Evolutionary conservation across 2,888 invertebrate genomes (phyloP), one percentile per base, ranked within the genome.

Genomic region (Brachylomia viminalis): DNA sequence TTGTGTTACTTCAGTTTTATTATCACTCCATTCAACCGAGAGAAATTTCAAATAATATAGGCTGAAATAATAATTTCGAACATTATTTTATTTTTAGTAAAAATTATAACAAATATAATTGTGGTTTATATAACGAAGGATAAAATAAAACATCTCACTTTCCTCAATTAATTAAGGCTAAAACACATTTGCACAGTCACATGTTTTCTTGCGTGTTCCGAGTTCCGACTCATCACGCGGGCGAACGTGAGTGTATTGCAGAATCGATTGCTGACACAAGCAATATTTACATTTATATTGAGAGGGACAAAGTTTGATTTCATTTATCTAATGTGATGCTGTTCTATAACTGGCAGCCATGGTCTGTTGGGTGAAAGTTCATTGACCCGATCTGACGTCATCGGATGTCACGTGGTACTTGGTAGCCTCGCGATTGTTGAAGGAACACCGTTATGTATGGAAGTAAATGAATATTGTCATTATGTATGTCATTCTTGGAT

Each of bases 351-450:
- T 80, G 80, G 79, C 82, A 78, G 72, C 79, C 58, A 75, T 76
- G 72, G 78, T 64, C 78, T 82, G 72, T 49, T 75, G 88, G 77
- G 85, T 84, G 80, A 85, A 85, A 88, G 89, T 90, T 90, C 89
- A 79, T 87, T 89, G 79, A 88, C 76, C 84, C 56, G 33, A 61
- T 27, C 58, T 80, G 68, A 79, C 86, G 86, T 86, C 86, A 88
- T 76, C 61, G 15, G 52, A 10, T 71, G 61, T 85, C 87, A 88
- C 88, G 81, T 80, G 82, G 80, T 67, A 88, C 88, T 80, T 80
- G 82, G 80, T 67, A 42, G 56, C 72, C 52, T 74, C 72, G 68
- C 70, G n/a, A 80, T 86, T 86, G 79, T 86, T 76, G 62, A 66
- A 74, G 82, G 59, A 77, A 80, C 64, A 82, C 82, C 85, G 89